Percentiles rank a stretch among this genome's conserved stretches.
Evolutionary conservation across 2,888 invertebrate species (phyloP).

Genomic region (Leptarthrus brevirostris): DNA sequence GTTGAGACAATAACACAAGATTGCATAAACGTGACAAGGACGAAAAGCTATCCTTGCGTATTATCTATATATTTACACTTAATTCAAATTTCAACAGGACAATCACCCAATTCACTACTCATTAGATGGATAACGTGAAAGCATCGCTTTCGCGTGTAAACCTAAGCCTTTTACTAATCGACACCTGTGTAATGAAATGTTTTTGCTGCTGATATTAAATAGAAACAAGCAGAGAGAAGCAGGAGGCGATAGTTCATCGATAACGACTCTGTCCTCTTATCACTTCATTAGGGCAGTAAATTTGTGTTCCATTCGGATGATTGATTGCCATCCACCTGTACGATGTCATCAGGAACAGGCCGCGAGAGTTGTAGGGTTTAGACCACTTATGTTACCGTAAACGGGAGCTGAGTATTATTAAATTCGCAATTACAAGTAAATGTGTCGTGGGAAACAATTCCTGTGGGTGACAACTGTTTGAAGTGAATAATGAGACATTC

Average conservation of each 20-base stretch:
- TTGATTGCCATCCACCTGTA: constrained; percentile 33
- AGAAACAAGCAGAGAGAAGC: neutral
- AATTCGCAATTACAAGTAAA: constrained; percentile 49
- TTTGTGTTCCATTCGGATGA: constrained; percentile 41
- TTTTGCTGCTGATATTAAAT: too few species aligned
- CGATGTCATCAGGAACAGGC: neutral
- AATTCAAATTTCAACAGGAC: neutral
- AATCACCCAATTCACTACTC: neutral
- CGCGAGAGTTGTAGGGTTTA: neutral
- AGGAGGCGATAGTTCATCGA: constrained; percentile 1
- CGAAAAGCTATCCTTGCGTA: neutral
- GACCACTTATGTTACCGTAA: constrained; percentile 38
- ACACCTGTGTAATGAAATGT: too few species aligned
- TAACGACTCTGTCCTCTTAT: constrained; percentile 24
- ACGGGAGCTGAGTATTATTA: constrained; percentile 51
- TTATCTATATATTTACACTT: too few species aligned
- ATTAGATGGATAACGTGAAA: too few species aligned
- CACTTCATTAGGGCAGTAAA: constrained; percentile 32
- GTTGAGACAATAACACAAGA: neutral
- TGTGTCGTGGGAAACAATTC: constrained; percentile 48
- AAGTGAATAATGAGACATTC: neutral
- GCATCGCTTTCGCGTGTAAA: too few species aligned
- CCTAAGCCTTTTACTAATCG: too few species aligned
- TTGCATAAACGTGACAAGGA: neutral
- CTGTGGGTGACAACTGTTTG: constrained; percentile 45